phyloP scores from a whole-genome alignment of 2,113 vertebrate genomes.

The Cyanoramphus novaezelandiae region DNA sequence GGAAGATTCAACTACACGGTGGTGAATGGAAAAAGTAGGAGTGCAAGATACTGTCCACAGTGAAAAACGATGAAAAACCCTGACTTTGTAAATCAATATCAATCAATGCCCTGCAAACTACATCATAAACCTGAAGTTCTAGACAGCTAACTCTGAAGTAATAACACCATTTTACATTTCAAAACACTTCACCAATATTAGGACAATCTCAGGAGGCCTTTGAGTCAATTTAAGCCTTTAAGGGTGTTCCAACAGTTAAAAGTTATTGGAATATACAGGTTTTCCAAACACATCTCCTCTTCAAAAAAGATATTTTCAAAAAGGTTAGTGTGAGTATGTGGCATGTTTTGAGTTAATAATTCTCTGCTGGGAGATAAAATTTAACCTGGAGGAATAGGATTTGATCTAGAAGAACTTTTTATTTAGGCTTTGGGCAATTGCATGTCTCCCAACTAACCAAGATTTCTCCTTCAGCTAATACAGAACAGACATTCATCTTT shows the following conservation, averaged over 20 bases:
- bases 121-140: slow-evolving; percentile 30
- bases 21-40: not conserved
- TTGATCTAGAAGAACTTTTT: not conserved
- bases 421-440: not conserved
- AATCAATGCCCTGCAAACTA: slow-evolving; percentile 32
- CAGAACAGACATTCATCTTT: not conserved
- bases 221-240: not conserved
- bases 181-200: slow-evolving; percentile 15
- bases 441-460: not conserved
- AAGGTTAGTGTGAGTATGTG: not conserved
- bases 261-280: not conserved
- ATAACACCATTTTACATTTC: not conserved
- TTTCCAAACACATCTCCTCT: not conserved
- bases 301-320: not conserved
- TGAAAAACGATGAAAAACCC: not conserved
- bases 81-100: slow-evolving; percentile 35
- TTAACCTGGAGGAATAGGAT: slow-evolving; percentile 2
- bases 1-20: not conserved
- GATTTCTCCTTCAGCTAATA: slow-evolving; percentile 2
- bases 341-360: not conserved
- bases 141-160: not conserved
- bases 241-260: not conserved
- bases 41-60: not conserved
- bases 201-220: not conserved
- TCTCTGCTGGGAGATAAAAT: not conserved